Evolutionary conservation across 2,888 invertebrate species (phyloP), one percentile per base, ranked within the genome.

Genomic region (Schrankia costaestrigalis): DNA sequence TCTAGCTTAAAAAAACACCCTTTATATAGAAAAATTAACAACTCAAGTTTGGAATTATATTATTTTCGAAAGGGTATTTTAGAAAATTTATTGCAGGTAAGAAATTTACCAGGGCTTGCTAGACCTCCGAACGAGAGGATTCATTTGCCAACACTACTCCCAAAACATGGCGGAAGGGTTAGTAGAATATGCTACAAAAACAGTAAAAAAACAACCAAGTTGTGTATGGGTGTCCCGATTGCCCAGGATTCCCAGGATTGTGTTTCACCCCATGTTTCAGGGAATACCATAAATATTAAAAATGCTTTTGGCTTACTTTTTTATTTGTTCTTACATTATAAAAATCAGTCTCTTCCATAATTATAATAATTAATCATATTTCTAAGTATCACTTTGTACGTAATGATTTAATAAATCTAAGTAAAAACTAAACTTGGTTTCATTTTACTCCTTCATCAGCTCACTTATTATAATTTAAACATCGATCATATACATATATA

Each of bases 211-310:
- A 32, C 26, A 27, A 21, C 27, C 34, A 32, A 27, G 37, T 37
- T 37, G 21, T 28, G 28, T 35, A 37, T 31, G 37, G 37, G 15
- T 37, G 37, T 32, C 31, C 31, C 26, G 37, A 37, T 26, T 32
- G 37, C 28, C 37, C 37, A 37, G 37, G 31, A 32, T 31, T 23
- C 31, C 37, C 37, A 37, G 28, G 37, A 19, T 31, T 37, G 19
- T 37, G 37, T 28, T 23, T 31, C 19, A 32, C 37, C 26, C 31
- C 37, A 27, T 37, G 37, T 19, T 37, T 35, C 14, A 13, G 26
- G 13, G 26, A 26, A 26, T 26, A 26, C 12, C 26, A 26, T 14
- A 26, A 26, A 24, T 24, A 26, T 26, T 26, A 26, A 14, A 26
- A 26, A 14, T 26, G 14, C 9, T 13, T 9, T 10, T 10, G 22